Evolutionary conservation across 1,140 invertebrate species (phyloP).

Genomic region (Drosophila baimaii): DNA sequence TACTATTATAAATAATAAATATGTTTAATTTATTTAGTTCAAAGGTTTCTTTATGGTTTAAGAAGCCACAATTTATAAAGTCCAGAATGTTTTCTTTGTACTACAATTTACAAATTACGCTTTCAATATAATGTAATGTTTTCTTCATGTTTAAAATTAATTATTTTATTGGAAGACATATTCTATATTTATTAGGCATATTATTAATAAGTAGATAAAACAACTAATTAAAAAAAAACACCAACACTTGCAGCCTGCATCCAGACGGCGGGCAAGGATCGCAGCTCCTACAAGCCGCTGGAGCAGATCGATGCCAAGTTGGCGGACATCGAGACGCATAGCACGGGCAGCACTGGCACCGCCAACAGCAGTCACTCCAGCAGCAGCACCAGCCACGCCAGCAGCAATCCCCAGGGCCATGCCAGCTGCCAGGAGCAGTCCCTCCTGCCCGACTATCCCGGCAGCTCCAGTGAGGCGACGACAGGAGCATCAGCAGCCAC

Average conservation of each 20-base stretch:
- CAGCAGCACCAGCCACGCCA: constrained; percentile 40
- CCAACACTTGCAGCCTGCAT: constrained; percentile 84
- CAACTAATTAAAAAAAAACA: background rate
- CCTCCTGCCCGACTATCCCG: constrained; percentile 25
- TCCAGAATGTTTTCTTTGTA: too few species aligned
- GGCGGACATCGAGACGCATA: constrained; percentile 71
- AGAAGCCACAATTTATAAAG: too few species aligned
- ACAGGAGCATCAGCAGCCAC: constrained; percentile 18
- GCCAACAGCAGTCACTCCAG: constrained; percentile 45
- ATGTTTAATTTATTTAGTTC: too few species aligned
- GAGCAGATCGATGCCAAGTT: constrained; percentile 84
- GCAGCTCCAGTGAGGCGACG: constrained; percentile 19
- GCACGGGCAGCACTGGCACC: constrained; percentile 60
- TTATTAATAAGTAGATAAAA: background rate
- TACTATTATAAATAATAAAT: too few species aligned
- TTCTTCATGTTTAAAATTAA: background rate
- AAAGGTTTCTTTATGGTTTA: too few species aligned
- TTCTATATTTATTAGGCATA: background rate
- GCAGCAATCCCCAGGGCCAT: constrained; percentile 26
- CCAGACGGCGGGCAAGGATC: constrained; percentile 85
- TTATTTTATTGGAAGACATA: too few species aligned
- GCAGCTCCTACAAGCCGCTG: constrained; percentile 85
- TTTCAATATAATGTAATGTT: background rate
- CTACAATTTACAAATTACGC: too few species aligned
- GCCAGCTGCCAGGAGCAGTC: constrained; percentile 54